Conservation (phyloP, 2,797 vertebrate species). For the Darevskia nairensis region DNA sequence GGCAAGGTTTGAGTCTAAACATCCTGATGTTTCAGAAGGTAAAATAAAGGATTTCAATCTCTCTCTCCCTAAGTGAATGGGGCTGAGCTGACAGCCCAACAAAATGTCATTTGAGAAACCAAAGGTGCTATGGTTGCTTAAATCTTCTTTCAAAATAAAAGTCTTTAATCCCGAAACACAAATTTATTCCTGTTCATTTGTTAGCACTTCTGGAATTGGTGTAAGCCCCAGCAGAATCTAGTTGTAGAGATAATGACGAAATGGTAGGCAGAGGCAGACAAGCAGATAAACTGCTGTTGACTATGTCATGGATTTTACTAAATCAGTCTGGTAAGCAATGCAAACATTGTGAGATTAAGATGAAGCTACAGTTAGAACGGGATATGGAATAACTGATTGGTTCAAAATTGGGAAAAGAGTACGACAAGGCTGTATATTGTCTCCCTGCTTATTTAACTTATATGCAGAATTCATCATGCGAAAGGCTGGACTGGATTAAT, state of each 20-base stretch:
- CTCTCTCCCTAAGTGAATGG: not conserved
- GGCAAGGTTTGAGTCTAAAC: not conserved
- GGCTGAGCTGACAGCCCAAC: constrained; percentile 37
- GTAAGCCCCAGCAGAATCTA: not conserved
- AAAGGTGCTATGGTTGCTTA: constrained; percentile 26
- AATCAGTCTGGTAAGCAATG: constrained; percentile 40
- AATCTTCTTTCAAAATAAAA: constrained; percentile 46
- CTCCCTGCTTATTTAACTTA: no score
- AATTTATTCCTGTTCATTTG: not conserved
- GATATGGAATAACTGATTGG: no score
- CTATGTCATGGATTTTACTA: constrained; percentile 33
- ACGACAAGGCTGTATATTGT: no score
- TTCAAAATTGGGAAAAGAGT: no score
- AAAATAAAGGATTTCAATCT: not conserved
- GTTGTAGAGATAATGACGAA: constrained; percentile 29
- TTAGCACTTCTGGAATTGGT: not conserved
- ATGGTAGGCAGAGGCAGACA: not conserved
- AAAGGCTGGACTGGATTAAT: no score
- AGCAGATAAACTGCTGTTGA: not conserved
- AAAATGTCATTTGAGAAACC: constrained; percentile 19
- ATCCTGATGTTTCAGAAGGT: constrained; percentile 22
- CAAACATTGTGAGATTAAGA: constrained; percentile 32
- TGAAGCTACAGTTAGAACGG: no score
- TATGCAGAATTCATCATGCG: no score
- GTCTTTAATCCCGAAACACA: constrained; percentile 46